These are phyloP conservation scores for Sarcophaga carnaria DNA, from an alignment of 2,888 invertebrate species.

Conservation along the genomic window DNA sequence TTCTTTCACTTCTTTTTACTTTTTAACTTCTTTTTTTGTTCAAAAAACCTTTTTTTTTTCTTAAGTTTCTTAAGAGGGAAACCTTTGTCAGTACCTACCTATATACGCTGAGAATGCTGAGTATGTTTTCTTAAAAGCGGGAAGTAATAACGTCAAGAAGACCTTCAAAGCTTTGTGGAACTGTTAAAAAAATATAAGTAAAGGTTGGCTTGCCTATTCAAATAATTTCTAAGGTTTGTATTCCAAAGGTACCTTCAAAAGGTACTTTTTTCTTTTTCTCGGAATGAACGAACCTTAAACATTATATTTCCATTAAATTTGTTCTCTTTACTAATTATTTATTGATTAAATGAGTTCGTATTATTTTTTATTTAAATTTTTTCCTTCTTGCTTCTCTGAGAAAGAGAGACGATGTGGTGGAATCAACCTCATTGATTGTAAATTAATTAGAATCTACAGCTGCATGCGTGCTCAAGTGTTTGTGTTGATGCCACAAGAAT, in stretches of 20 bases:
- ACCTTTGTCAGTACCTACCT: too few relatives aligned
- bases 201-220: not conserved
- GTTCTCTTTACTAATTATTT: conserved; percentile 4
- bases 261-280: not conserved
- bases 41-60: not conserved
- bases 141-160: conserved; percentile 2
- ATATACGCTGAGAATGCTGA: too few relatives aligned
- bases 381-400: not conserved
- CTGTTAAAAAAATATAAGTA: not conserved
- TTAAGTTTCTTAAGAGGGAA: not conserved
- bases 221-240: not conserved
- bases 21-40: not conserved
- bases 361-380: not conserved
- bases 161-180: conserved; percentile 7
- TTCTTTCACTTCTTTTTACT: conserved; percentile 16
- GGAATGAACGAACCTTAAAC: not conserved
- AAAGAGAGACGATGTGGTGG: not conserved
- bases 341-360: conserved; percentile 33
- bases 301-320: not conserved
- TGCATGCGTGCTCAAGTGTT: conserved; percentile 61
- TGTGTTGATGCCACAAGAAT: conserved; percentile 50
- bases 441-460: conserved; percentile 55
- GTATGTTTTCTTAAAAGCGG: too few relatives aligned
- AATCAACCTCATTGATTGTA: conserved; percentile 66
- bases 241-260: not conserved